Evolutionary conservation across 2,113 vertebrate species (phyloP), one percentile per base, ranked within the genome.

Genomic region (Stigmatopora nigra): DNA sequence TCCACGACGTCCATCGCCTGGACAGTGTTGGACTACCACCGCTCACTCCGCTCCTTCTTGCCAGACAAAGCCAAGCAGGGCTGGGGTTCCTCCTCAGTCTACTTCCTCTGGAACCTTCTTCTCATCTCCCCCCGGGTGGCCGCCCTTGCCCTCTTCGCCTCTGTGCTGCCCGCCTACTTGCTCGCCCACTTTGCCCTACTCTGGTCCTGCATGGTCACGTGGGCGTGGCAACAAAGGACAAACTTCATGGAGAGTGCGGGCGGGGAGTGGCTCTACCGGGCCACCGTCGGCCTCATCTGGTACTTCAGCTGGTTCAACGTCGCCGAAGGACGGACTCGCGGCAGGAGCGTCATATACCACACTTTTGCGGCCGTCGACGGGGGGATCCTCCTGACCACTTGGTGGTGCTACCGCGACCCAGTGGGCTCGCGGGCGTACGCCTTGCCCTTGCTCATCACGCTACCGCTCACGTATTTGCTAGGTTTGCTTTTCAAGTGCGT

Each of bases 271-370:
- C 90, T 97, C 4, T 99, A 97, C 87, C 91, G 93, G 14, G 91
- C 86, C 60, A 68, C 89, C 0, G 90, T 97, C 20, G 95, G 93
- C 0, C 82, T 93, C 47, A 92, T 98, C 61, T 94, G 95, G 76
- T 98, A 98, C 80, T 98, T 99, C 91, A 95, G 93, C 84, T 98
- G 97, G 97, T 98, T 98, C 75, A 98, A 94, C 0, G 93, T 98
- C 67, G 80, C 91, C 0, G 91, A 86, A 41, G 95, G 96, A 0
- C 86, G 53, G 7, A 97, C 94, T 0, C 73, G 82, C 9, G 46
- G 81, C 67, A 88, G 95, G 52, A 91, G 93, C 76, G 0, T 83
- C 73, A 91, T 99, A 78, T 96, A 99, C 64, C 88, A 95, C 0
- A 0, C 69, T 5, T 94, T 98, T 84, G 87, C 96, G 1, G 65